phyloP scores from a whole-genome alignment of 2,888 invertebrate genomes.

The Pheosia tremula region DNA sequence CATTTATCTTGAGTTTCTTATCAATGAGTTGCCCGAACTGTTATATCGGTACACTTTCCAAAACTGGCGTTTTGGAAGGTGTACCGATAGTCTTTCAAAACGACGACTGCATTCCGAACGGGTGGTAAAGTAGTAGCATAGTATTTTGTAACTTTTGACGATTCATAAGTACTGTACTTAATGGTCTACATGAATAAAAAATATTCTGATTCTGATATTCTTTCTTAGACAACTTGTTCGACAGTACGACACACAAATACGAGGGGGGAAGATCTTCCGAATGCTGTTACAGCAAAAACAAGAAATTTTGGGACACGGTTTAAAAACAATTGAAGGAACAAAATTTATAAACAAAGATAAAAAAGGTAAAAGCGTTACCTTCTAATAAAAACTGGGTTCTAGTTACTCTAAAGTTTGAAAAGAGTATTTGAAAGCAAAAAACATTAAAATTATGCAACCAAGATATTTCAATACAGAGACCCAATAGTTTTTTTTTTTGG shows the following conservation, averaged over 20 bases:
- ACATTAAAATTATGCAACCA: conserved; percentile 7
- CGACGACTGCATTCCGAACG: too few relatives aligned
- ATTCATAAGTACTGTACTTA: too few relatives aligned
- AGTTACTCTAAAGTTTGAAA: not conserved
- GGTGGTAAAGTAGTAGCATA: too few relatives aligned
- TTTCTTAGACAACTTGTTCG: conserved; percentile 5
- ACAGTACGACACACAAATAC: not conserved
- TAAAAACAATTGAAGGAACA: not conserved
- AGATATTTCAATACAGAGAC: conserved; percentile 6
- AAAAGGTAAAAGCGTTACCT: not conserved
- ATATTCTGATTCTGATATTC: not conserved
- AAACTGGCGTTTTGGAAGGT: too few relatives aligned
- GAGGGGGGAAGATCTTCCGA: not conserved
- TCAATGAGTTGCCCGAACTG: too few relatives aligned
- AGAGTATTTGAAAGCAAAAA: not conserved
- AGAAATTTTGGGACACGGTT: not conserved
- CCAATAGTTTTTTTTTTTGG: conserved; percentile 8
- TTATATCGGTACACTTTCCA: too few relatives aligned
- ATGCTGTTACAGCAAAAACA: not conserved
- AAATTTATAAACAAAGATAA: not conserved
- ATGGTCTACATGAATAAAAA: too few relatives aligned
- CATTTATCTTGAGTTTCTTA: too few relatives aligned
- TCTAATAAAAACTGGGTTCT: not conserved
- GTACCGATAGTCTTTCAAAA: too few relatives aligned
- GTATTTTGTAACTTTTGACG: too few relatives aligned